These are phyloP conservation scores for Dallia pectoralis DNA, from an alignment of 2,797 vertebrate genomes.

Conservation along the genomic window DNA sequence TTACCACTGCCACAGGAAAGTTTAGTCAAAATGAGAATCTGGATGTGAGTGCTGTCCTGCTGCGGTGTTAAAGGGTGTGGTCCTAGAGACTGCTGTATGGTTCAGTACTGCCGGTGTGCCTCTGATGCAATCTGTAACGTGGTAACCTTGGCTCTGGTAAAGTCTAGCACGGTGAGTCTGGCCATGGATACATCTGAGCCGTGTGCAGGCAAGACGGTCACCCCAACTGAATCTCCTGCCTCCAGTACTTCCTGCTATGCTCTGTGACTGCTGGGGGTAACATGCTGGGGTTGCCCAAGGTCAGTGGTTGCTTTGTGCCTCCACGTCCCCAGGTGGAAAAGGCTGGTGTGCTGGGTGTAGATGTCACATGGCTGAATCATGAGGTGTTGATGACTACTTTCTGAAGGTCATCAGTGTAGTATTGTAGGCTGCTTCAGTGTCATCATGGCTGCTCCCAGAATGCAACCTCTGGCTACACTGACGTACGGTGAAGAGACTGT, in stretches of 20 bases:
- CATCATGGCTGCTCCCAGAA: slow-evolving; percentile 23
- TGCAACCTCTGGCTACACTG: neutral
- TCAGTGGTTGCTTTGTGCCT: slow-evolving; percentile 35
- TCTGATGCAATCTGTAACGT: slow-evolving; percentile 27
- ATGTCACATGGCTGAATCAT: slow-evolving; percentile 6
- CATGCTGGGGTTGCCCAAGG: slow-evolving; percentile 56
- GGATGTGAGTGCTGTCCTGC: neutral
- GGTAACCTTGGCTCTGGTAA: neutral
- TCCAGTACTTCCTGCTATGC: slow-evolving; percentile 10
- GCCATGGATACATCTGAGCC: slow-evolving; percentile 35
- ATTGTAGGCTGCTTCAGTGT: slow-evolving; percentile 40
- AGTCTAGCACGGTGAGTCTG: neutral
- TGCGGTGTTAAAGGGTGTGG: neutral
- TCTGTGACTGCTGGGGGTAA: slow-evolving; percentile 16
- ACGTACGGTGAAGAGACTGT: neutral
- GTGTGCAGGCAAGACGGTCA: slow-evolving; percentile 12
- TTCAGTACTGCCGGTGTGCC: slow-evolving; percentile 34
- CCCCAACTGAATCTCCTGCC: slow-evolving; percentile 19
- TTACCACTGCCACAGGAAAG: neutral
- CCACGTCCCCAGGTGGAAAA: slow-evolving; percentile 52
- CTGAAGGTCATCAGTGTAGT: slow-evolving; percentile 26
- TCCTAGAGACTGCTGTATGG: neutral
- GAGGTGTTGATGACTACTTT: too few relatives aligned
- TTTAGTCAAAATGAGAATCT: neutral
- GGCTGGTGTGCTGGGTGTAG: slow-evolving; percentile 59